phyloP scores from a whole-genome alignment of 2,113 vertebrate species.

The Girardinichthys multiradiatus region DNA sequence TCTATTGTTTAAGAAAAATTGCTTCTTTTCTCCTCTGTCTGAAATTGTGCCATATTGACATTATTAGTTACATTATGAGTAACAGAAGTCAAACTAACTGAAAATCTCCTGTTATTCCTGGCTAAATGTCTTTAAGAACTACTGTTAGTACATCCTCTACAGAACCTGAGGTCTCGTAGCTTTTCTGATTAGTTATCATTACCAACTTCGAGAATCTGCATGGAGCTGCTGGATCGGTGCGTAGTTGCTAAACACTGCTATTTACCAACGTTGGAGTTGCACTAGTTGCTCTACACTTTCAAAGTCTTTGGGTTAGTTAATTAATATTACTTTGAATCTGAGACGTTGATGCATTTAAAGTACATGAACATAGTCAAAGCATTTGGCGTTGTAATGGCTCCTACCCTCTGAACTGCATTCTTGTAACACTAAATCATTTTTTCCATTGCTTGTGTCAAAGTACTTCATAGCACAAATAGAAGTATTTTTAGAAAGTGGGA shows the following conservation, averaged over 20 bases:
- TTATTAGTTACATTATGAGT: too few relatives aligned
- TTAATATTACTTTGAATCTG: slow-evolving; percentile 10
- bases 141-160: neutral
- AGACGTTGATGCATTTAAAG: slow-evolving; percentile 33
- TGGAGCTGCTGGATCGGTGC: slow-evolving; percentile 52
- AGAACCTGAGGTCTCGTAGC: neutral
- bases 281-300: neutral
- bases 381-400: slow-evolving; percentile 26
- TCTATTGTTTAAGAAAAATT: too few relatives aligned
- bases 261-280: neutral
- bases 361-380: slow-evolving; percentile 18
- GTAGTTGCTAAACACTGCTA: slow-evolving; percentile 32
- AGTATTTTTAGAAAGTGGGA: slow-evolving; percentile 41
- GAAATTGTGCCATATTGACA: too few relatives aligned
- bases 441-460: slow-evolving; percentile 41
- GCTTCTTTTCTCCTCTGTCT: too few relatives aligned
- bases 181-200: neutral
- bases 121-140: too few relatives aligned
- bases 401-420: slow-evolving; percentile 29
- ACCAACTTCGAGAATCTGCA: neutral
- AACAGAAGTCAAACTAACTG: too few relatives aligned
- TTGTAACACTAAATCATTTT: slow-evolving; percentile 49
- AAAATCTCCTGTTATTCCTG: too few relatives aligned
- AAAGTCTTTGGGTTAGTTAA: neutral
- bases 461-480: slow-evolving; percentile 33